These are phyloP conservation scores for Falcunculus frontatus DNA, from an alignment of 2,113 vertebrate species.

Conservation along the genomic window DNA sequence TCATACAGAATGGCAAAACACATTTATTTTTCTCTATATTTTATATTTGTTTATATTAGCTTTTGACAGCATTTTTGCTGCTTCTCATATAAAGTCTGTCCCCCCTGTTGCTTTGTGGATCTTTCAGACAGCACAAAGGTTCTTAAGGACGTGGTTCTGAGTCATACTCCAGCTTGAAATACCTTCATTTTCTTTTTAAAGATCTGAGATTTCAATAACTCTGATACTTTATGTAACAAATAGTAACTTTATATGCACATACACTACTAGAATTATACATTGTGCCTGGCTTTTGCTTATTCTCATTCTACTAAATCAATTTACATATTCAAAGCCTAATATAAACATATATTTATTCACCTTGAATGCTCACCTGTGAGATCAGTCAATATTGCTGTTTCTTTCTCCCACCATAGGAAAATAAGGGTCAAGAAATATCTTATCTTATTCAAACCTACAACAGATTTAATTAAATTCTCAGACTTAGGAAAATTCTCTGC, in stretches of 20 bases:
- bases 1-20: neutral
- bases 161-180: neutral
- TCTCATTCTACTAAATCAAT: neutral
- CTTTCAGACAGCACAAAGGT: neutral
- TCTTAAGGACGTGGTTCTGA: neutral
- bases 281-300: neutral
- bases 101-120: neutral
- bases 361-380: neutral
- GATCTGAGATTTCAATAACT: neutral
- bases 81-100: neutral
- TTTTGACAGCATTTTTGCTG: neutral
- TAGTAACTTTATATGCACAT: neutral
- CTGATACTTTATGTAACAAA: neutral
- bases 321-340: neutral
- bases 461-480: neutral
- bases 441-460: neutral
- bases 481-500: neutral
- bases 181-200: neutral
- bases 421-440: neutral
- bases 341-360: neutral
- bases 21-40: neutral
- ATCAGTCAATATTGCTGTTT: neutral
- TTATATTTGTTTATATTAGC: slow-evolving; percentile 1
- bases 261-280: neutral
- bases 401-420: neutral